Evolutionary conservation across 2,888 invertebrate genomes (phyloP), one percentile per base, ranked within the genome.

Genomic region (Venustoraphidia nigricollis): DNA sequence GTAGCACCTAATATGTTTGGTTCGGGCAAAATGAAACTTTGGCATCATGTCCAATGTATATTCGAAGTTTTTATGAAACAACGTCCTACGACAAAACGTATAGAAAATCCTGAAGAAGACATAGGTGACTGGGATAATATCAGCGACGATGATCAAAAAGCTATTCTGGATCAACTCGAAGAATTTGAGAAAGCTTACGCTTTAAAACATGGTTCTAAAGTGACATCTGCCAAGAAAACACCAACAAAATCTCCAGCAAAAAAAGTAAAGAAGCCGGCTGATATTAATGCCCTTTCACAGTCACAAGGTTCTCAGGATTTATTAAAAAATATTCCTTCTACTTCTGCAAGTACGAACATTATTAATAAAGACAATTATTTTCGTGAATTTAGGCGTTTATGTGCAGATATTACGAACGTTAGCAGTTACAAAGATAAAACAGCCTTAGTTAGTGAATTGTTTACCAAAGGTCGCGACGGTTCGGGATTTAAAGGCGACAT

Each of bases 351-450:
- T 27, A 45, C 35, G 41, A 42, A 53, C 34, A 34, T 37, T 41
- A 59, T 60, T 5, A 59, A 60, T 41, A 77, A 77, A 51, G 89
- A 90, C 64, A 72, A 86, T 60, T 74, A 76, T 36, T 86, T 94
- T 63, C 72, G 77, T 17, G 81, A 81, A 58, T 93, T 93, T 64
- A 74, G 81, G 47, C 70, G 75, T 39, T 64, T 95, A 11, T 91
- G 92, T 64, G 79, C 81, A 47, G 78, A 81, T 58, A 78, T 95
- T 51, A 77, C 87, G 0, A 78, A 75, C 47, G 83, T 82, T 39
- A 78, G 79, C 58, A 84, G 89, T 50, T 91, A 93, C 60, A 76
- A 79, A 34, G 83, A 79, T 17, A 94, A 94, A 70, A 89, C 88
- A 0, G 77, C 79, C 17, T 71, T 78, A 47, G 70, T 91, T 0